A percentile compares a stretch with the other conserved stretches of the same genome.
These are phyloP conservation scores for Euphydryas editha DNA, from an alignment of 2,888 invertebrate genomes.

Conservation along the genomic window DNA sequence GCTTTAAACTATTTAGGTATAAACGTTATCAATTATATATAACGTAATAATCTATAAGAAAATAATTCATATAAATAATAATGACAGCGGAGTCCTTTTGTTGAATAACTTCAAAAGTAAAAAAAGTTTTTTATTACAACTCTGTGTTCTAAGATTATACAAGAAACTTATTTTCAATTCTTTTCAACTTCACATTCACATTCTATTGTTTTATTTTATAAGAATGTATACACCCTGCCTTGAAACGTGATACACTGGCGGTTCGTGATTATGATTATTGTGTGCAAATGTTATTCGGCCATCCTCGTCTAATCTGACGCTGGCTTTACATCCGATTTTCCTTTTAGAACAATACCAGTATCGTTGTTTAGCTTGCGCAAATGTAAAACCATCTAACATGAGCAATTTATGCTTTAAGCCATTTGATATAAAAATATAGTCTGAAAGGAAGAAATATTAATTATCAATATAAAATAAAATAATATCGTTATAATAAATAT, in stretches of 20 bases:
- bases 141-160: too few relatives aligned
- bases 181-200: too few relatives aligned
- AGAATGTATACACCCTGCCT: not conserved
- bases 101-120: too few relatives aligned
- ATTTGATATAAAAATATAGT: not conserved
- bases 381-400: conserved; percentile 46
- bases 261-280: conserved; percentile 50
- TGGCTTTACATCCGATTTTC: conserved; percentile 47
- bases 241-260: conserved; percentile 34
- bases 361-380: conserved; percentile 38
- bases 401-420: conserved; percentile 17
- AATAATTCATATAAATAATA: too few relatives aligned
- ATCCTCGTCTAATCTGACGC: conserved; percentile 36
- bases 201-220: conserved; percentile 7
- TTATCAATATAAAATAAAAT: too few relatives aligned
- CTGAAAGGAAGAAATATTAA: not conserved
- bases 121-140: too few relatives aligned
- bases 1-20: too few relatives aligned
- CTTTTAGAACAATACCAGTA: conserved; percentile 47
- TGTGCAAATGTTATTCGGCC: conserved; percentile 29
- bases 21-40: too few relatives aligned
- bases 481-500: too few relatives aligned
- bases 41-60: too few relatives aligned
- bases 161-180: too few relatives aligned
- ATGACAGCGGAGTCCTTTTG: too few relatives aligned